These are phyloP conservation scores for Lepus townsendii DNA, from an alignment of 2,797 vertebrate species.

Conservation along the genomic window DNA sequence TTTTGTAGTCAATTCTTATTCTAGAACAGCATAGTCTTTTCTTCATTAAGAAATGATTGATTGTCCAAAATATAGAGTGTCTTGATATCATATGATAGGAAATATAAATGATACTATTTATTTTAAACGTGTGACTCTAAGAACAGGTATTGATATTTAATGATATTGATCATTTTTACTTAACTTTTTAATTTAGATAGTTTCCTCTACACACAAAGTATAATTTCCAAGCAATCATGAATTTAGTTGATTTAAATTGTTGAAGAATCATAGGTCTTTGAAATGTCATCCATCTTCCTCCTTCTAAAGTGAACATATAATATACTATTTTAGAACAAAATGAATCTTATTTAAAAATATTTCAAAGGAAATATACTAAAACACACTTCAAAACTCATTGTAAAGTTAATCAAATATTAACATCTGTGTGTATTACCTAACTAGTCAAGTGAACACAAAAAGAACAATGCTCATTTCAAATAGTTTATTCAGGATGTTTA, in stretches of 20 bases:
- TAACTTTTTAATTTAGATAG: conserved; percentile 50
- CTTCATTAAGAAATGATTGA: neutral
- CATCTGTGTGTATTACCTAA: neutral
- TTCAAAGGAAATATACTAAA: neutral
- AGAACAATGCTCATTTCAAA: neutral
- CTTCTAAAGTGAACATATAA: neutral
- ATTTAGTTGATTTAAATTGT: neutral
- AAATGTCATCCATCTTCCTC: neutral
- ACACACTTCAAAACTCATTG: neutral
- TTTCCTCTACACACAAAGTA: neutral
- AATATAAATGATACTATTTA: conserved; percentile 3
- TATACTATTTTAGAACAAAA: neutral
- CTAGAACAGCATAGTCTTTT: neutral
- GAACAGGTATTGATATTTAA: conserved; percentile 27
- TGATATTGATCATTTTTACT: conserved; percentile 7
- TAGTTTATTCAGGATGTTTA: neutral
- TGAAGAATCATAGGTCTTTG: neutral
- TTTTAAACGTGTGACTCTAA: conserved; percentile 11
- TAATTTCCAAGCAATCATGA: conserved; percentile 16
- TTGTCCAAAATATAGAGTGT: neutral
- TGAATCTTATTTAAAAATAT: neutral
- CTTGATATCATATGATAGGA: neutral
- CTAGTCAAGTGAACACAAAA: neutral
- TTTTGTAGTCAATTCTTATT: neutral
- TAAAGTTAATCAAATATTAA: neutral